Evolutionary conservation across 2,888 invertebrate species (phyloP).

Genomic region (Himalopsyche japonica): DNA sequence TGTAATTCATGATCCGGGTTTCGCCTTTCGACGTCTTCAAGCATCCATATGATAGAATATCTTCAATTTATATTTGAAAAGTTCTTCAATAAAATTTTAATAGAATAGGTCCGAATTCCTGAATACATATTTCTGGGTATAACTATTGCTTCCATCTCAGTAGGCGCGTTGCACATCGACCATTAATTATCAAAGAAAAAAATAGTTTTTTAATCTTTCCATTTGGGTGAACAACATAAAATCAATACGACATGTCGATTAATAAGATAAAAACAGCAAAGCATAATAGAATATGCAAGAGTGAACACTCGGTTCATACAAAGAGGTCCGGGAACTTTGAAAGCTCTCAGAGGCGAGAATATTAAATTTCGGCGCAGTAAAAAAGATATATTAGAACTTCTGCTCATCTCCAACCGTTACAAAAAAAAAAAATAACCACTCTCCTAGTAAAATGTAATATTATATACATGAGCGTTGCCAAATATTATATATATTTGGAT

Average conservation of each 20-base stretch:
- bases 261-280: background rate
- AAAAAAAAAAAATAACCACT: background rate
- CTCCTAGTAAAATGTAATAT: background rate
- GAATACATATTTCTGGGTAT: too few species aligned
- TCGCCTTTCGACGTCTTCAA: too few species aligned
- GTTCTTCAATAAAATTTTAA: too few species aligned
- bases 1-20: too few species aligned
- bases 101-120: too few species aligned
- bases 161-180: too few species aligned
- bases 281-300: background rate
- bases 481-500: background rate
- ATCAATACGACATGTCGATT: background rate
- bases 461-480: background rate
- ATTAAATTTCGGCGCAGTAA: background rate
- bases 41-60: too few species aligned
- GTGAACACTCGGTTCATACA: background rate
- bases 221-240: background rate
- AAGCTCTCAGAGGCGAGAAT: background rate
- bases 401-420: background rate
- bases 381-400: background rate
- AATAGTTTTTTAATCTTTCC: background rate
- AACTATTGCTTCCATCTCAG: too few species aligned
- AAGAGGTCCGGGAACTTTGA: background rate
- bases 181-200: too few species aligned
- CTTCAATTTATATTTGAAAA: too few species aligned